Percentiles rank a stretch among this genome's conserved stretches.
Evolutionary conservation across 2,113 vertebrate species (phyloP).

Genomic region (Chloropsis cyanopogon): DNA sequence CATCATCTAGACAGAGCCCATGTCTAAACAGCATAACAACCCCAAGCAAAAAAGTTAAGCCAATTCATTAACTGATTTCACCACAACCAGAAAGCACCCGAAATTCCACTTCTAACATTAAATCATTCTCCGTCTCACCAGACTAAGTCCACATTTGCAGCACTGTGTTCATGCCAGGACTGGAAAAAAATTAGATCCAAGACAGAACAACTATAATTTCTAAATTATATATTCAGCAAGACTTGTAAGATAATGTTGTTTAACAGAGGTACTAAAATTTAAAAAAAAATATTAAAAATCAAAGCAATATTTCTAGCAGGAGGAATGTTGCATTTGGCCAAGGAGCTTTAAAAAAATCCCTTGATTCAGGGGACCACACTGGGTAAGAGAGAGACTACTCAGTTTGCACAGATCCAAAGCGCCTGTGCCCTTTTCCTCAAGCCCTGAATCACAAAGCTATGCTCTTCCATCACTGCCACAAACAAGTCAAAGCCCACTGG

Average conservation of each 20-base stretch:
- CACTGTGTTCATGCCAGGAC: neutral
- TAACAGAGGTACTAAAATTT: neutral
- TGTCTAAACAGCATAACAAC: neutral
- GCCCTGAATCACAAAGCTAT: neutral
- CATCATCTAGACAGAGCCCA: neutral
- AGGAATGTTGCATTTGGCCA: neutral
- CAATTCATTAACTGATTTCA: neutral
- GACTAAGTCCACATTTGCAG: neutral
- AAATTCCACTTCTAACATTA: neutral
- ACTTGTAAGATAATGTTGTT: neutral
- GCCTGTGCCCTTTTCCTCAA: neutral
- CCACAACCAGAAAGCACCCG: neutral
- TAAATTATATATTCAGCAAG: neutral
- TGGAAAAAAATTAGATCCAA: neutral
- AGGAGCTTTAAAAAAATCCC: neutral
- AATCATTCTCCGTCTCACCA: neutral
- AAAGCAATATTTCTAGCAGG: neutral
- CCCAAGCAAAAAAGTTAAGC: neutral
- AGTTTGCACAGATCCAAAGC: neutral
- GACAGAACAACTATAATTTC: neutral
- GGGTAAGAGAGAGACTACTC: neutral
- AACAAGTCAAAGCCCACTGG: neutral
- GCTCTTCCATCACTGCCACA: neutral
- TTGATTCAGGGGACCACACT: neutral
- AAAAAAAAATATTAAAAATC: neutral